Percentiles rank a stretch among this genome's conserved stretches.
Evolutionary conservation across 2,888 invertebrate genomes (phyloP).

Genomic region (Frankliniella fusca): DNA sequence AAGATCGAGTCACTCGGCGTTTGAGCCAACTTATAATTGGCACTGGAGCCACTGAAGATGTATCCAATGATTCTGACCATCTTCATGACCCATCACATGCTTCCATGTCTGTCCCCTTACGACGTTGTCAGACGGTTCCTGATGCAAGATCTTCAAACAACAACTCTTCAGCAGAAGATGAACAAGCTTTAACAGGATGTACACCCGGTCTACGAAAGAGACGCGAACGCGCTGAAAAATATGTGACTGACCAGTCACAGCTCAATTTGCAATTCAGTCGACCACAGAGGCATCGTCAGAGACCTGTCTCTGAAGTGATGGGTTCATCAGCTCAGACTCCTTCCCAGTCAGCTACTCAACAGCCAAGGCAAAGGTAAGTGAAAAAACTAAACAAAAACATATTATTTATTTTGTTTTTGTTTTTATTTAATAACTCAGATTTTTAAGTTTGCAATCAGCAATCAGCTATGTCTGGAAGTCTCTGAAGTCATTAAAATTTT

Average conservation of each 20-base stretch:
- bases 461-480: too few species aligned
- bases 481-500: too few species aligned
- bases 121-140: slow-evolving; percentile 49
- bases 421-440: too few species aligned
- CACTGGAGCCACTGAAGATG: background rate
- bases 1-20: slow-evolving; percentile 10
- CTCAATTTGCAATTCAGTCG: slow-evolving; percentile 47
- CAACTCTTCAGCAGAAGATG: slow-evolving; percentile 46
- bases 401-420: background rate
- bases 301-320: slow-evolving; percentile 19
- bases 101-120: slow-evolving; percentile 38
- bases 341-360: slow-evolving; percentile 9
- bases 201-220: slow-evolving; percentile 70
- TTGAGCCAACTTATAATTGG: slow-evolving; percentile 16
- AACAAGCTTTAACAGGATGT: slow-evolving; percentile 46
- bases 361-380: slow-evolving; percentile 1
- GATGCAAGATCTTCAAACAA: slow-evolving; percentile 46
- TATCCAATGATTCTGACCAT: background rate
- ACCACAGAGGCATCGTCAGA: slow-evolving; percentile 33
- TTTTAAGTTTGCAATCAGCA: too few species aligned
- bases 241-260: slow-evolving; percentile 79
- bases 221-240: slow-evolving; percentile 73
- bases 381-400: background rate
- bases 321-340: slow-evolving; percentile 12
- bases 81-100: background rate